Percentiles rank a stretch among this genome's conserved stretches.
These are phyloP conservation scores for Dasypolia templi DNA, from an alignment of 2,888 invertebrate species.

Conservation along the genomic window DNA sequence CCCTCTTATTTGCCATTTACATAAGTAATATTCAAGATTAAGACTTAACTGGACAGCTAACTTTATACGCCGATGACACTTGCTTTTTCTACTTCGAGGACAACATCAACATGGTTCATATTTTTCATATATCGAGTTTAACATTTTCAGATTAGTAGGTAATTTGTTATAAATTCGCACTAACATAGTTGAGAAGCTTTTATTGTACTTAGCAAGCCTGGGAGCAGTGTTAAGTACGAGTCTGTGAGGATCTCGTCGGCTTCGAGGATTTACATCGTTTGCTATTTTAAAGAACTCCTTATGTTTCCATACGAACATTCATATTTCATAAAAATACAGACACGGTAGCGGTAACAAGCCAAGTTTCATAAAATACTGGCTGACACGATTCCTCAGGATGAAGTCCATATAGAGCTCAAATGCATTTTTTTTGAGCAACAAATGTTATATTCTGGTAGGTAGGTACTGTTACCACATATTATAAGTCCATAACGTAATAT, in stretches of 20 bases:
- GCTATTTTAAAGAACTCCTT: neutral
- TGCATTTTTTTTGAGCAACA: too few relatives aligned
- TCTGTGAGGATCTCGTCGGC: too few relatives aligned
- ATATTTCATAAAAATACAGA: neutral
- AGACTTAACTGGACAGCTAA: neutral
- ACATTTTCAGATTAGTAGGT: neutral
- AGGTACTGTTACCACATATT: too few relatives aligned
- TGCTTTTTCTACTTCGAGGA: too few relatives aligned
- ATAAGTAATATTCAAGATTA: too few relatives aligned
- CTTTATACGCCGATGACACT: neutral
- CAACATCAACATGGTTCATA: too few relatives aligned
- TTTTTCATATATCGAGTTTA: too few relatives aligned
- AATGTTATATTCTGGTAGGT: too few relatives aligned
- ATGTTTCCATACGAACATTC: neutral
- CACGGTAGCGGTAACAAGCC: neutral
- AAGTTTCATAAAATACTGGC: neutral
- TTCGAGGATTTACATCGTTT: too few relatives aligned
- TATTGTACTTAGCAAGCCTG: too few relatives aligned
- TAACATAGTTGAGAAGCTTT: neutral
- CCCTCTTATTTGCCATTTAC: too few relatives aligned
- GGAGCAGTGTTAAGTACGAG: too few relatives aligned
- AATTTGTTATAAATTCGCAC: neutral
- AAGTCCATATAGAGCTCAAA: neutral
- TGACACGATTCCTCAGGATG: constrained; percentile 3
- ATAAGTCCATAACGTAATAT: neutral